Base-by-base conservation (phyloP, 2,797 vertebrate genomes). In the Sebastes minor region DNA sequence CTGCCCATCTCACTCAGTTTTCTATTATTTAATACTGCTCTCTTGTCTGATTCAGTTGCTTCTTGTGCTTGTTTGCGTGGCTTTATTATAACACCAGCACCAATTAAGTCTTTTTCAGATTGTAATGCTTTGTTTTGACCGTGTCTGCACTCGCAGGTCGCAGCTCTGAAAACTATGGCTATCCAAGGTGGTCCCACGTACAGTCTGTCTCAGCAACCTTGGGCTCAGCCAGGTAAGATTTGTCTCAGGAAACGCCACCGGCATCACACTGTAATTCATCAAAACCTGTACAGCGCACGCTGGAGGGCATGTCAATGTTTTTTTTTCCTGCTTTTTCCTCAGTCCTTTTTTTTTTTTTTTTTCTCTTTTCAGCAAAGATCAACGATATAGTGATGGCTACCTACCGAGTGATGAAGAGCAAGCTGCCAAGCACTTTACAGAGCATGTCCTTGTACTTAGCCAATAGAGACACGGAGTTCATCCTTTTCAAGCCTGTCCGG, bases 391-490 rank as follows among this genome's bases (percentile, higher is more conserved):
- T 98, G 92, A 96, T 96, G 94, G 94, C 96, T 87, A 96, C 97
- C 66, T 99, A 99, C 71, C 97, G 97, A 76, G 96, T 96, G 81
- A 96, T 99, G 94, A 99, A 99, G 95, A 97, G 94, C 85, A 98
- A 98, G 93, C 95, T 99, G 87, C 98, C 98, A 0, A 87, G 89
- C 86, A 99, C 97, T 0, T 93, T 99, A 91, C 97, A 97, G 91
- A 99, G 98, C 94, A 97, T 99, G 98, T 97, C 98, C 0, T 92
- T 99, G 81, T 99, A 99, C 92, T 93, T 99, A 69, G 97, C 98
- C 92, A 99, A 99, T 90, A 98, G 96, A 95, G 99, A 99, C 69
- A 99, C 99, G 0, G 99, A 99, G 92, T 97, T 98, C 95, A 99
- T 99, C 92, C 95, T 99, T 88, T 99, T 99, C 94, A 99, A 99